Conservation (phyloP, 2,113 vertebrate genomes). For the Setophaga petechia region DNA sequence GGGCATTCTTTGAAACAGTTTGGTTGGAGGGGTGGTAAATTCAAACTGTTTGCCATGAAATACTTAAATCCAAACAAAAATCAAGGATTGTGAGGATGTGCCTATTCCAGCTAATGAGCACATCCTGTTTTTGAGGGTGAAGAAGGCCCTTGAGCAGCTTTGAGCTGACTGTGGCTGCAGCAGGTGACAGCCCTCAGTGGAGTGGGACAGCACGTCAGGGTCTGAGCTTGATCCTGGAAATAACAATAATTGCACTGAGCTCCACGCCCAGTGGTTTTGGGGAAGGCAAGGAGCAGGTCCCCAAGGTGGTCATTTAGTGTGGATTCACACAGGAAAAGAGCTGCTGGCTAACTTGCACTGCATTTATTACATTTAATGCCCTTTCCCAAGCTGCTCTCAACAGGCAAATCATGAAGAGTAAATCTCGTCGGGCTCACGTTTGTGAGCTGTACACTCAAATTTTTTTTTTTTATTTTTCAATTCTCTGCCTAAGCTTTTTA, state of each 20-base stretch:
- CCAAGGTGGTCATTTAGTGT: not conserved
- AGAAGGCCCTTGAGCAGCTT: not conserved
- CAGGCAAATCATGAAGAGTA: not conserved
- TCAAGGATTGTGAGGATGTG: not conserved
- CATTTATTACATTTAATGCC: not conserved
- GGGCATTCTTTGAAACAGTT: not conserved
- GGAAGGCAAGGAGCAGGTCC: not conserved
- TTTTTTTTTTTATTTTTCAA: not conserved
- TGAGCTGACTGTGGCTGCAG: not conserved
- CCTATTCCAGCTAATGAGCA: not conserved
- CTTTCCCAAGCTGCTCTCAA: not conserved
- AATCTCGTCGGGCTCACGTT: fast-evolving
- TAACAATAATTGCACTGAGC: not conserved
- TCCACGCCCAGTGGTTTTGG: not conserved
- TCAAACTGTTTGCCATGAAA: not conserved
- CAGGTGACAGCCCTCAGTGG: not conserved
- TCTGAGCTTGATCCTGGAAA: not conserved
- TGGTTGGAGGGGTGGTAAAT: not conserved
- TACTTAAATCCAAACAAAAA: not conserved
- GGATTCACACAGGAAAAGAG: not conserved
- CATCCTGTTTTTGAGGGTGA: not conserved
- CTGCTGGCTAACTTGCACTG: not conserved
- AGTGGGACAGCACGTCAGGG: not conserved
- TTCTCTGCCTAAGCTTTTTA: not conserved
- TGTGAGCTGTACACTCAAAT: not conserved